Evolutionary conservation across 2,888 invertebrate genomes (phyloP), one percentile per base, ranked within the genome.

Genomic region (Galeruca laticollis): DNA sequence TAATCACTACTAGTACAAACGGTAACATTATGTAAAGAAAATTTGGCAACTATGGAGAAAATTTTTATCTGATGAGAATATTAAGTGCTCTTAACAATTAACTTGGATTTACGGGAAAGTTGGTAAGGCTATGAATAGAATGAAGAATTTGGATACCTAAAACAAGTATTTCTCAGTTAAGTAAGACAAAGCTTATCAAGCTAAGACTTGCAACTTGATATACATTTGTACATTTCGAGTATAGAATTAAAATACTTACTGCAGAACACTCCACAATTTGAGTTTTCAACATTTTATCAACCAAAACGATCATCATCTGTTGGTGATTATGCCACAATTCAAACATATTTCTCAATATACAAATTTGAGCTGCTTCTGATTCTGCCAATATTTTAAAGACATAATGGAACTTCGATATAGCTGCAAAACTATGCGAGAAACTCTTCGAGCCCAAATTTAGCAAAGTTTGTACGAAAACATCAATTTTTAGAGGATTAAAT

Each of bases 341-440:
- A 87, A 94, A 97, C 82, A 98, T 92, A 82, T 96, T 95, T 76
- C 94, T 91, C 60, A 99, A 87, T 61, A 99, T 91, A 84, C 95
- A 96, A 75, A 97, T 94, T 85, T 99, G 99, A 0, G 97, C 97
- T 84, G 98, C 97, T 83, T 98, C 98, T 0, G 95, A 94, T 81
- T 96, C 96, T 0, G 96, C 96, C 73, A 99, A 87, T 37, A 94
- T 92, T 92, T 95, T 95, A 81, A 96, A 95, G 2, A 96, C 96
- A 83, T 93, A 91, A 85, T 95, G 94, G 82, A 95, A 99, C 88
- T 98, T 99, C 51, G 97, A 96, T 75, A 99, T 94, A n/a, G 98
- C 99, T 6, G 99, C 97, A 86, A 99, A 98, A 78, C 97, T 96
- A 83, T 99, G 99, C 70, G 98, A 98, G 84, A 99, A 97, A 78